Evolutionary conservation across 2,888 invertebrate species (phyloP).

Genomic region (Hymenopus coronatus): DNA sequence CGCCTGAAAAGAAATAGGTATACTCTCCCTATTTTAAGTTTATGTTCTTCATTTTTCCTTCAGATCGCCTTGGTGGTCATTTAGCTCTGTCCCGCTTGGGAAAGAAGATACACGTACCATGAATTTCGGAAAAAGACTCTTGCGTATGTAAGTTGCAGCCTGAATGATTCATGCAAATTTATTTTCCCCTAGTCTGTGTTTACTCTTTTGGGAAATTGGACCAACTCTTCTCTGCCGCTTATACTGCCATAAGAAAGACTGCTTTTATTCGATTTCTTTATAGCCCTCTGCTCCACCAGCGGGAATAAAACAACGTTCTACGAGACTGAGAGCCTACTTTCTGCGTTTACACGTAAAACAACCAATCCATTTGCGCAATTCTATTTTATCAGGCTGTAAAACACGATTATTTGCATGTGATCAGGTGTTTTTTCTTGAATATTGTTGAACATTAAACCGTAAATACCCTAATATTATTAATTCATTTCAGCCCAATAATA

Average conservation of each 20-base stretch:
- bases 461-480: too few species aligned
- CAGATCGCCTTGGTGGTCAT: background rate
- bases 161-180: conserved; percentile 18
- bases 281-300: background rate
- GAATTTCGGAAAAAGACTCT: background rate
- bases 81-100: background rate
- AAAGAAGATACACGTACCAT: background rate
- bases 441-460: too few species aligned
- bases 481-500: too few species aligned
- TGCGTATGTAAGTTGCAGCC: background rate
- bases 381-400: too few species aligned
- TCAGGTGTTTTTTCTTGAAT: too few species aligned
- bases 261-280: conserved; percentile 10
- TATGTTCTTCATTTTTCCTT: background rate
- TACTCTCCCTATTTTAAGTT: too few species aligned
- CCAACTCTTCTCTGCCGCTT: background rate
- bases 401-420: too few species aligned
- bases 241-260: conserved; percentile 3
- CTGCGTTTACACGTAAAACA: background rate
- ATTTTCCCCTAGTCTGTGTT: conserved; percentile 12
- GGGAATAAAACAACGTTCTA: background rate
- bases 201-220: conserved; percentile 17
- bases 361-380: too few species aligned
- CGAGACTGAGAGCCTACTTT: background rate
- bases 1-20: too few species aligned